phyloP scores from a whole-genome alignment of 1,140 invertebrate genomes.

The Colletes latitarsis region DNA sequence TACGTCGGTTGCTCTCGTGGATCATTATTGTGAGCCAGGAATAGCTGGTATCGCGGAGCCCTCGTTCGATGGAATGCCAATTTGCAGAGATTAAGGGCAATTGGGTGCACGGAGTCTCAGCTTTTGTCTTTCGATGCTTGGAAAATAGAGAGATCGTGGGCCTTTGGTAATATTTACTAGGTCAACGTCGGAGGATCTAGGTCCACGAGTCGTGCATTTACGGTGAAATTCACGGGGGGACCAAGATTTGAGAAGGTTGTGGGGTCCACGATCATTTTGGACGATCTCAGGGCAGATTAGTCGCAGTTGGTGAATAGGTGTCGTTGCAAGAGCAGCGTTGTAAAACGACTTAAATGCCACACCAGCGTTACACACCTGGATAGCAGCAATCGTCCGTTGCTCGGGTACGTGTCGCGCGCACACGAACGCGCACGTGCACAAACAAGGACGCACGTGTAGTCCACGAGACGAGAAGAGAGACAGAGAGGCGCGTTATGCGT shows the following conservation, averaged over 20 bases:
- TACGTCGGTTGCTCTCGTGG: slow-evolving; percentile 5
- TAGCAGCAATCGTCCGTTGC: slow-evolving; percentile 41
- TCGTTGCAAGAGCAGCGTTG: slow-evolving; percentile 42
- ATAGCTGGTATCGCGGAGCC: not conserved
- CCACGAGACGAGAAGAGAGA: slow-evolving; percentile 40
- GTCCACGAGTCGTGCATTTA: too few species aligned
- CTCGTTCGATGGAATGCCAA: not conserved
- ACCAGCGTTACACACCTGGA: slow-evolving; percentile 60
- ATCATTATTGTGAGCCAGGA: not conserved
- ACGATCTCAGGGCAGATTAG: too few species aligned
- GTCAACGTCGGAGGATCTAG: too few species aligned
- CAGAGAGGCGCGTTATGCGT: slow-evolving; percentile 44
- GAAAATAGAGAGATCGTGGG: too few species aligned
- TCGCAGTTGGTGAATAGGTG: slow-evolving; percentile 5
- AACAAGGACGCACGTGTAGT: slow-evolving; percentile 31
- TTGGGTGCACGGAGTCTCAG: too few species aligned
- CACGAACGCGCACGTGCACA: slow-evolving; percentile 24
- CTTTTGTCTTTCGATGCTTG: too few species aligned
- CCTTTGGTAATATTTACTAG: too few species aligned
- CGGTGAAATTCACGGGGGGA: too few species aligned
- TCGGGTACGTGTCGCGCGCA: slow-evolving; percentile 36
- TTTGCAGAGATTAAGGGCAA: not conserved
- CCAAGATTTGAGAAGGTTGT: too few species aligned
- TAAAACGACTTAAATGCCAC: slow-evolving; percentile 67
- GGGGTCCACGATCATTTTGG: not conserved